phyloP scores from a whole-genome alignment of 2,888 invertebrate species.

The Cephus spinipes region DNA sequence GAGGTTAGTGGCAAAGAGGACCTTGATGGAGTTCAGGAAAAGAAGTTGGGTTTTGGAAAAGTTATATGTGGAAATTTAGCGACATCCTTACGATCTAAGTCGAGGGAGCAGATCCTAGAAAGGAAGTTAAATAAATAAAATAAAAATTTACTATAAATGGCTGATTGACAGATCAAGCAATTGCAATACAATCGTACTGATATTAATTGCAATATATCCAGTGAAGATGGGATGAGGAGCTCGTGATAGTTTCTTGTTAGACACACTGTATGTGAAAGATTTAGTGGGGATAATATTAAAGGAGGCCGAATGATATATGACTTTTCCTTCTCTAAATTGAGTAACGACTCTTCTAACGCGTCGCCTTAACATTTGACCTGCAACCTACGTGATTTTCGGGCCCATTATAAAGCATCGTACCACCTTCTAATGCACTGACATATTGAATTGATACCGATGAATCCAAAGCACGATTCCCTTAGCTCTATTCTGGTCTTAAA shows the following conservation, averaged over 20 bases:
- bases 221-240: neutral
- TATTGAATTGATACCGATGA: neutral
- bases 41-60: slow-evolving; percentile 22
- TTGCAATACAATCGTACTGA: neutral
- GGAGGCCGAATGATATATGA: neutral
- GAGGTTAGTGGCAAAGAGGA: neutral
- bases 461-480: neutral
- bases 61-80: slow-evolving; percentile 33
- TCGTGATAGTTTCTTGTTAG: neutral
- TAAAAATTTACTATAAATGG: neutral
- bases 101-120: neutral
- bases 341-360: neutral
- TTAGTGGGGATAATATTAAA: neutral
- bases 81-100: slow-evolving; percentile 19
- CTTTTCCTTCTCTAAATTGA: neutral
- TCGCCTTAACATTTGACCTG: neutral
- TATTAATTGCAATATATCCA: neutral
- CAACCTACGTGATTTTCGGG: neutral
- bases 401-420: neutral
- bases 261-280: neutral
- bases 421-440: neutral
- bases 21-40: neutral
- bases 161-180: neutral
- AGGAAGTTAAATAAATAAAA: neutral
- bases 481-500: neutral